These are phyloP conservation scores for Tachypleus tridentatus DNA, from an alignment of 1,140 invertebrate genomes.

Conservation along the genomic window DNA sequence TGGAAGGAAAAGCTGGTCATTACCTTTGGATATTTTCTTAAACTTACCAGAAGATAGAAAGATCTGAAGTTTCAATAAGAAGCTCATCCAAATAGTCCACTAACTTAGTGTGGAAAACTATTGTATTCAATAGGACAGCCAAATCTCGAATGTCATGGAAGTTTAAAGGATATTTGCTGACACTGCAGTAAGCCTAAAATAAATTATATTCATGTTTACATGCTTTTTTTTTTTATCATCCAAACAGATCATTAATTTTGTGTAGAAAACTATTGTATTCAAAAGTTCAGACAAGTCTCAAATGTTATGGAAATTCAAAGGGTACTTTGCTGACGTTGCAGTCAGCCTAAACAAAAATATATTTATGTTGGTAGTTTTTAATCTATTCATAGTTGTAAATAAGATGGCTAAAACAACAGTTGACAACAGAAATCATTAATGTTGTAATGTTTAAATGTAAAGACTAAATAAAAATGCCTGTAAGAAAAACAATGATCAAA, in stretches of 20 bases:
- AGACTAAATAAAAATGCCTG: no score
- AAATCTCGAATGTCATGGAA: constrained; percentile 77
- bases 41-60: constrained; percentile 79
- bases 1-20: neutral
- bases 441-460: no score
- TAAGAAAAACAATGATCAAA: no score
- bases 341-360: constrained; percentile 48
- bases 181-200: constrained; percentile 68
- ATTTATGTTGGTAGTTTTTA: no score
- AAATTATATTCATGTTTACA: neutral
- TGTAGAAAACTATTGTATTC: constrained; percentile 93
- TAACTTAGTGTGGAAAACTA: constrained; percentile 95
- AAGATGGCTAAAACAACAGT: no score
- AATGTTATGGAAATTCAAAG: constrained; percentile 71
- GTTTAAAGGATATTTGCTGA: constrained; percentile 63
- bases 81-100: constrained; percentile 98
- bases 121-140: constrained; percentile 84
- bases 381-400: no score
- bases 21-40: neutral
- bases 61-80: constrained; percentile 87
- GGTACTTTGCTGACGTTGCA: constrained; percentile 71
- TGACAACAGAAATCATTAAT: no score
- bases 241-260: constrained; percentile 96
- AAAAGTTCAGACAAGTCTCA: constrained; percentile 76
- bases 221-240: no score